These are phyloP conservation scores for Pecten maximus DNA, from an alignment of 2,888 invertebrate genomes.

Conservation along the genomic window DNA sequence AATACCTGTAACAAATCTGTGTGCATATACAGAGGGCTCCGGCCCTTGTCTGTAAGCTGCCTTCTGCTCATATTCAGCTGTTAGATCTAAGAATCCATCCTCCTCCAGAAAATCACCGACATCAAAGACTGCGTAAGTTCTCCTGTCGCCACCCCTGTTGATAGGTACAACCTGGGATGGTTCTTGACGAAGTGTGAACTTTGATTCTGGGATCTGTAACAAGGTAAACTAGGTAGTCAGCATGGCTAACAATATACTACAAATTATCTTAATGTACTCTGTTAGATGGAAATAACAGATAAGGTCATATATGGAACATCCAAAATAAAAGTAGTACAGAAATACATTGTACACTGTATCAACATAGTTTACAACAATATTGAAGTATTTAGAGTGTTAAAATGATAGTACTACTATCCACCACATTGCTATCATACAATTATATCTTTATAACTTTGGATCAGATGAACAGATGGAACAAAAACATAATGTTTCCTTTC, in stretches of 20 bases:
- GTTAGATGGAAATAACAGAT: no score
- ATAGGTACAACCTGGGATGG: conserved; percentile 60
- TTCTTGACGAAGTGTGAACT: conserved; percentile 66
- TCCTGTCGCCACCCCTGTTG: conserved; percentile 88
- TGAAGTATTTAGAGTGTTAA: no score
- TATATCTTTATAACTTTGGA: no score
- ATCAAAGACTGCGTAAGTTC: conserved; percentile 89
- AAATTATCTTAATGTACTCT: no score
- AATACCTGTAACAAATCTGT: conserved; percentile 84
- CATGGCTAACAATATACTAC: not conserved
- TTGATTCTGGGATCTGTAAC: conserved; percentile 24
- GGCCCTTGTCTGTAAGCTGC: conserved; percentile 65
- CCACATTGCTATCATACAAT: no score
- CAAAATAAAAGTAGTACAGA: no score
- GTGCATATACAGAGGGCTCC: conserved; percentile 88
- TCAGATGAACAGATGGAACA: no score
- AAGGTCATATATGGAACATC: no score
- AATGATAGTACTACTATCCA: no score
- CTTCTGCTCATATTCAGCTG: conserved; percentile 86
- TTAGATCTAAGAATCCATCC: conserved; percentile 86
- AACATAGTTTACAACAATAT: no score
- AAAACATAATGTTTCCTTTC: no score
- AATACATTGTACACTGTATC: no score
- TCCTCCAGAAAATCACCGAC: conserved; percentile 82
- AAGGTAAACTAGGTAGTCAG: not conserved